Conservation (phyloP, 1,140 invertebrate genomes). For the Paraescarpia echinospica region DNA sequence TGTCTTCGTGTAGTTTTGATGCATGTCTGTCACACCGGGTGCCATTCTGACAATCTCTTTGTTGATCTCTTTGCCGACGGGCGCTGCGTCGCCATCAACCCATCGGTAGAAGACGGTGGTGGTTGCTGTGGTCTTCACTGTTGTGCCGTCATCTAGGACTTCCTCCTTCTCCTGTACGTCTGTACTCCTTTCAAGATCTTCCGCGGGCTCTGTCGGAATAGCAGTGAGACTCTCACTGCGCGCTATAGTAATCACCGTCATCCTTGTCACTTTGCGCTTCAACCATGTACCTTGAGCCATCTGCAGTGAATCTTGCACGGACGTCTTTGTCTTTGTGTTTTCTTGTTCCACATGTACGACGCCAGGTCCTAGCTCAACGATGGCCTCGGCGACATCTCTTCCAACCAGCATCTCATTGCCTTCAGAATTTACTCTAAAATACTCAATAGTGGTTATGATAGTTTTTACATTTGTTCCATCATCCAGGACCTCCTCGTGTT, state of each 20-base stretch:
- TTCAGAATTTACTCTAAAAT: background rate
- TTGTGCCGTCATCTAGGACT: conserved; percentile 15
- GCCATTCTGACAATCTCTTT: conserved; percentile 16
- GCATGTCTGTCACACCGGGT: conserved; percentile 18
- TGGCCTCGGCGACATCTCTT: conserved; percentile 25
- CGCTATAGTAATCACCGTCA: background rate
- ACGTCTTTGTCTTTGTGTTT: conserved; percentile 13
- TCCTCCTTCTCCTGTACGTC: conserved; percentile 25
- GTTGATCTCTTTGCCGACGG: conserved; percentile 19
- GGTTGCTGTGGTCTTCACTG: conserved; percentile 5
- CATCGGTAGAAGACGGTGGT: conserved; percentile 2
- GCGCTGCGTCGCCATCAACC: background rate
- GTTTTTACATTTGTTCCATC: conserved; percentile 18
- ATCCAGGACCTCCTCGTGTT: conserved; percentile 35
- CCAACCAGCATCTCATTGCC: conserved; percentile 20
- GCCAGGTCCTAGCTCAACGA: conserved; percentile 19
- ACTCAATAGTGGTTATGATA: background rate
- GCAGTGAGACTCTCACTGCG: background rate
- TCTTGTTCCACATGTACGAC: background rate
- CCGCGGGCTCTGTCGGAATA: background rate
- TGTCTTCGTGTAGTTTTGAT: background rate
- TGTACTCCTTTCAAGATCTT: background rate
- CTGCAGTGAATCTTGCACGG: conserved; percentile 14
- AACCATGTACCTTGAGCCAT: conserved; percentile 12
- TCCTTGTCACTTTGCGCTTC: conserved; percentile 13